Evolutionary conservation across 2,888 invertebrate species (phyloP), one percentile per base, ranked within the genome.

Genomic region (Xestia c-nigrum): DNA sequence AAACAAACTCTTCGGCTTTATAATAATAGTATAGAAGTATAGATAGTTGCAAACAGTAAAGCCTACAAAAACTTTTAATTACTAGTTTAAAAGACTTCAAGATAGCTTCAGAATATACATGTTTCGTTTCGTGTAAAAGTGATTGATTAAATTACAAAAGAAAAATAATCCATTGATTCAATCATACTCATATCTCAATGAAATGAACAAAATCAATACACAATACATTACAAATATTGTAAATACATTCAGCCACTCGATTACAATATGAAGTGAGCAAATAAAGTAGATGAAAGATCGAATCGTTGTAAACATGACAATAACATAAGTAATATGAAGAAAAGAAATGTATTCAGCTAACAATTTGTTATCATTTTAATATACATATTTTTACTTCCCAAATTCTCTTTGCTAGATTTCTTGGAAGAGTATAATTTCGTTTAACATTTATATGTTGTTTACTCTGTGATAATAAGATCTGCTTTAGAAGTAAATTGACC

Each of bases 281-380:
- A 77, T 50, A 72, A 72, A 65, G 7, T 9, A 24, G 19, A 66
- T 55, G 14, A 69, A 72, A 50, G 55, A 70, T 66, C 1, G 38
- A 5, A 55, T n/a, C 46, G 7, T 10, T 50, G 50, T 67, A 73
- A 76, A 81, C 38, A 66, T 52, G 46, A 67, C 38, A 38, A 69
- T 66, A 55, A 66, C 31, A 76, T 47, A 50, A 46, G 50, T 55
- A 3, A 66, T 61, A 71, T n/a, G 14, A 16, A 38, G 7, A 61
- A 66, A 55, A 9, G 10, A 14, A 59, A 52, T 24, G 19, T 63
- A 50, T 38, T 57, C 50, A 43, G 46, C 24, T 21, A 55, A 65
- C 40, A 81, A 80, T 65, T 47, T 47, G 72, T 76, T 50, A 43
- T n/a, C n/a, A 59, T 43, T 69, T 73, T 52, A 24, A 21, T 57